Evolutionary conservation across 1,140 invertebrate species (phyloP).

Genomic region (Radopholus similis): DNA sequence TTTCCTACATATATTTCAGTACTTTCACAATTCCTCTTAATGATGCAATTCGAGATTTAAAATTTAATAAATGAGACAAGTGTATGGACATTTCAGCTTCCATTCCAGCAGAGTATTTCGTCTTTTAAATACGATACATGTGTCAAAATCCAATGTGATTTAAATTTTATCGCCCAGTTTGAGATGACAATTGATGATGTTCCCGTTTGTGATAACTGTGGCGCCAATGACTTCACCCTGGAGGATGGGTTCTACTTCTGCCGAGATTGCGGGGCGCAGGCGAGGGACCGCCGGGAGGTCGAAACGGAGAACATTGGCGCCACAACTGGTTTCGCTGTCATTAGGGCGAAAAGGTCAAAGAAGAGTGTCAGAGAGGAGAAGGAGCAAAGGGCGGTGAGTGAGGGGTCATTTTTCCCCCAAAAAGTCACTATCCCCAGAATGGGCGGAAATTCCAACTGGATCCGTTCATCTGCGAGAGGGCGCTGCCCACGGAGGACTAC

Average conservation of each 20-base stretch:
- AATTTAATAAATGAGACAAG: too few relatives aligned
- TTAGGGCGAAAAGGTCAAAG: too few relatives aligned
- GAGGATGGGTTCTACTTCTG: conserved; percentile 11
- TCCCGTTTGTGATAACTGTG: background rate
- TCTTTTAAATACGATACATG: background rate
- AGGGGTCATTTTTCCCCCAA: too few relatives aligned
- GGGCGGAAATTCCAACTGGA: background rate
- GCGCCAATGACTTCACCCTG: background rate
- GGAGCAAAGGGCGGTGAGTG: too few relatives aligned
- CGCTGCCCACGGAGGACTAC: background rate
- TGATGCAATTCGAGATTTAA: too few relatives aligned
- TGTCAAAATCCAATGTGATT: background rate
- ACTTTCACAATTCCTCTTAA: too few relatives aligned
- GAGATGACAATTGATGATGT: background rate
- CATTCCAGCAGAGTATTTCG: background rate
- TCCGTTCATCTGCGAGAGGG: conserved; percentile 2
- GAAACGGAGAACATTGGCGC: too few relatives aligned
- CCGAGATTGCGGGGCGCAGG: background rate
- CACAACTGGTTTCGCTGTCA: too few relatives aligned
- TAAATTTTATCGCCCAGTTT: background rate
- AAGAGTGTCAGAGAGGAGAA: too few relatives aligned
- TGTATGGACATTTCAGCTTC: rapidly evolving
- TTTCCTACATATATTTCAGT: too few relatives aligned
- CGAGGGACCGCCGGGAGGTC: background rate
- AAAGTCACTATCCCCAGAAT: background rate